Conservation (phyloP, 2,113 vertebrate species). For the Lethenteron reissneri region DNA sequence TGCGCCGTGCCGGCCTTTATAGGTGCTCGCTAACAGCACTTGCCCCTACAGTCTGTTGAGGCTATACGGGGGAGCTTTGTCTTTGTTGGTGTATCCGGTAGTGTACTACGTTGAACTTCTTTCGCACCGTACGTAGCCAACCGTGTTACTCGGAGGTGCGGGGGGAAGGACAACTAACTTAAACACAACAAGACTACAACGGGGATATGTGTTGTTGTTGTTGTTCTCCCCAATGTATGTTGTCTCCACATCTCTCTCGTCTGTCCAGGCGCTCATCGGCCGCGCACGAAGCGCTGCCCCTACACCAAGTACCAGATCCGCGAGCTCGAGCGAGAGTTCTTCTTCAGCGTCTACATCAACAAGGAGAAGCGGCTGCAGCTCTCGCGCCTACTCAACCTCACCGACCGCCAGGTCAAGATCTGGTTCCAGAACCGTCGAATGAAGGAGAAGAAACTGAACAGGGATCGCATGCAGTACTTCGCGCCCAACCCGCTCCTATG, state of each 20-base stretch:
- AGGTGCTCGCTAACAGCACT: too few relatives aligned
- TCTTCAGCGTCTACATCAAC: conserved; percentile 99
- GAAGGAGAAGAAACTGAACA: conserved; percentile 99
- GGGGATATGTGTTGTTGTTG: too few relatives aligned
- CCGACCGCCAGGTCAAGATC: conserved; percentile 96
- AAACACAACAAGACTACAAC: too few relatives aligned
- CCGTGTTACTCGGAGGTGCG: too few relatives aligned
- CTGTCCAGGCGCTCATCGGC: conserved; percentile 54
- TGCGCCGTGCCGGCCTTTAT: too few relatives aligned
- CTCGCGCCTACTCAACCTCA: conserved; percentile 88
- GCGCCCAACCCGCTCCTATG: conserved; percentile 93
- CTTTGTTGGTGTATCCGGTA: too few relatives aligned
- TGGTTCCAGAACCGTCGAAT: conserved; percentile 98
- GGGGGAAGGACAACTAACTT: too few relatives aligned
- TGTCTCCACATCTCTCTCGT: not conserved
- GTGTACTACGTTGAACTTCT: too few relatives aligned
- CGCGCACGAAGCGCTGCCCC: conserved; percentile 88
- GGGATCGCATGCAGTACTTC: conserved; percentile 90
- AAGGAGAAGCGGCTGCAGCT: conserved; percentile 96
- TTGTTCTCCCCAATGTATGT: too few relatives aligned
- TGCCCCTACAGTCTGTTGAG: too few relatives aligned
- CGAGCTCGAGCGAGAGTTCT: conserved; percentile 99
- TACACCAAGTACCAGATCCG: conserved; percentile 98
- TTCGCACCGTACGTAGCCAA: too few relatives aligned
- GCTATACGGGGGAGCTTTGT: too few relatives aligned